Evolutionary conservation across 2,888 invertebrate genomes (phyloP).

Genomic region (Drosophila nigricruria): DNA sequence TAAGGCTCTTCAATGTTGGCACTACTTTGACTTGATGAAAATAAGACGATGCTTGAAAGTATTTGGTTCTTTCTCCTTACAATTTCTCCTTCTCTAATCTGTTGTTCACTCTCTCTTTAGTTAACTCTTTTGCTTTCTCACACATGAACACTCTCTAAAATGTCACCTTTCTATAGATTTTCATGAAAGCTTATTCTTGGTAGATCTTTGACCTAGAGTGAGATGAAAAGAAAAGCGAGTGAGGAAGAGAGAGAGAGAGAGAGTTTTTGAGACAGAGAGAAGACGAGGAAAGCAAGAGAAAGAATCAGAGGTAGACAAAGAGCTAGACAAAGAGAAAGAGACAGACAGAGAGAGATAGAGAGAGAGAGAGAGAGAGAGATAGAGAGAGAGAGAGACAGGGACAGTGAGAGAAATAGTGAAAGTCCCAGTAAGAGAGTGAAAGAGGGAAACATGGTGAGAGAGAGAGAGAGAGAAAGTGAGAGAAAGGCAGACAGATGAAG

Average conservation of each 20-base stretch:
- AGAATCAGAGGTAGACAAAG: background rate
- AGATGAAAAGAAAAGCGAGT: no score
- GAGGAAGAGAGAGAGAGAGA: background rate
- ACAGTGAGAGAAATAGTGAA: background rate
- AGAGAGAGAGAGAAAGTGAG: background rate
- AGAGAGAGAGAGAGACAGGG: background rate
- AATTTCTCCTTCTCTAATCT: no score
- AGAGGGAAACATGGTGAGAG: no score
- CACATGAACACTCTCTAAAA: no score
- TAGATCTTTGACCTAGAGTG: no score
- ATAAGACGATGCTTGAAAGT: background rate
- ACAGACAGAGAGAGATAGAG: background rate
- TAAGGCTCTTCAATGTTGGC: background rate
- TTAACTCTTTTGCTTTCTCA: no score
- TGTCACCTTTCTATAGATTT: no score
- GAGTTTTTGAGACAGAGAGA: background rate
- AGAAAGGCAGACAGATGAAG: background rate
- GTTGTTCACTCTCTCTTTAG: no score
- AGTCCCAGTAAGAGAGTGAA: background rate
- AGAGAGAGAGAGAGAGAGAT: background rate
- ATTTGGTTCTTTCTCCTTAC: no score
- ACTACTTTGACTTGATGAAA: background rate
- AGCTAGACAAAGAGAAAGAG: background rate
- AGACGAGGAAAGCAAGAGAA: background rate
- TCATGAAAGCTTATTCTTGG: no score